Base-by-base conservation (phyloP, 2,888 invertebrate species). In the Hypsopygia costalis region DNA sequence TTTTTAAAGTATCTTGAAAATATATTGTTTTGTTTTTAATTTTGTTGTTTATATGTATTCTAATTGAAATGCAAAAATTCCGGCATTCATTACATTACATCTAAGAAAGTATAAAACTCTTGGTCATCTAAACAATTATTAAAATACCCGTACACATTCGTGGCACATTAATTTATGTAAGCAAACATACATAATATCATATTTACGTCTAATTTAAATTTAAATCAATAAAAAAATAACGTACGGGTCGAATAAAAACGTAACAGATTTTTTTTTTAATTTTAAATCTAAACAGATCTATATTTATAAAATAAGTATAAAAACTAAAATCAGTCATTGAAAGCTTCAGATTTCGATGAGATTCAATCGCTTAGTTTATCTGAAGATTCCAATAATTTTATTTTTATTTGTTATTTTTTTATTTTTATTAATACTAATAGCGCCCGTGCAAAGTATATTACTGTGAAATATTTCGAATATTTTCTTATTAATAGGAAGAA, bases 321-420 rank as follows among this genome's bases (percentile, higher is more conserved):
- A 51, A 68, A 60, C 52, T 45, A 63, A 60, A 61, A 62, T 83
- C 83, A 83, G 83, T 87, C 86, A 88, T 87, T 86, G 87, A 80
- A 82, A 80, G 58, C 81, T 87, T 87, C 82, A 85, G 85, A 86
- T 76, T 64, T 46, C 38, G 64, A 61, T 81, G 86, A 85, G 86
- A 85, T 88, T 85, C 86, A 69, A 73, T 68, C 85, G 69, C 75
- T 77, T 71, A 65, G 41, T 36, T 42, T 49, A 81, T 85, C 86
- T 86, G 82, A 88, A 87, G 77, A 65, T 78, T 80, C 72, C 87
- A 87, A 87, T 86, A 87, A 85, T 79, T 55, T 67, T 61, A 16
- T 64, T 61, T 61, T 60, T 56, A 37, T 36, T 55, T 56, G 54
- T 41, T 51, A 44, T 34, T 44, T 49, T 42, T 41, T 32, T 44